A percentile compares a stretch with the other conserved stretches of the same genome.
phyloP scores from a whole-genome alignment of 2,797 vertebrate species.

The Varecia variegata region DNA sequence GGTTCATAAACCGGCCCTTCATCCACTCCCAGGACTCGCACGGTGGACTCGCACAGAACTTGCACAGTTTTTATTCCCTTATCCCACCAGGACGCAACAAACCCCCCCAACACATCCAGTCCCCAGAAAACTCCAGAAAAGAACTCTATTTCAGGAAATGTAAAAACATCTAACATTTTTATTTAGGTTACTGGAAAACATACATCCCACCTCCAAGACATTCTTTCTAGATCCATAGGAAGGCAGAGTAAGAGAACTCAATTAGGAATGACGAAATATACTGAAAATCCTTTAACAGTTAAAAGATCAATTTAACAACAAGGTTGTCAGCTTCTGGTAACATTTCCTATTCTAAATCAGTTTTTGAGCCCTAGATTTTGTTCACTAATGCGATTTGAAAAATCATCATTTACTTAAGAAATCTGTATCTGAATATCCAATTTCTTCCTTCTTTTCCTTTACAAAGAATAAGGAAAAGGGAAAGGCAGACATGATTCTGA shows the following conservation, averaged over 20 bases:
- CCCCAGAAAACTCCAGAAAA: not conserved
- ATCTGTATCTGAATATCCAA: not conserved
- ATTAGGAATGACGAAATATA: not conserved
- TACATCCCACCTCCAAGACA: not conserved
- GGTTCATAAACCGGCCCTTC: not conserved
- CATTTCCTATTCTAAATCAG: constrained; percentile 3
- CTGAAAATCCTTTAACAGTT: not conserved
- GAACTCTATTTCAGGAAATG: not conserved
- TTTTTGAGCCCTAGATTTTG: not conserved
- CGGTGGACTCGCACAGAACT: not conserved
- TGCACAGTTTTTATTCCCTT: not conserved
- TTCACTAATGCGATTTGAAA: not conserved
- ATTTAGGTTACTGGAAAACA: not conserved
- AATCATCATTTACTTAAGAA: not conserved
- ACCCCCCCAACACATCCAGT: not conserved
- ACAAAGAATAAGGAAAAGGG: not conserved
- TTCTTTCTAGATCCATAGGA: constrained; percentile 4
- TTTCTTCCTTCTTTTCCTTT: not conserved
- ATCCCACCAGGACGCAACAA: not conserved
- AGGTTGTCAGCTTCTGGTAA: not conserved
- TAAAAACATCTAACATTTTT: not conserved
- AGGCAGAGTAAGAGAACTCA: constrained; percentile 45
- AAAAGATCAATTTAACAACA: constrained; percentile 21
- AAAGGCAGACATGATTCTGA: not conserved
- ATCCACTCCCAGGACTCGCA: not conserved